Percentiles rank a stretch among this genome's conserved stretches.
These are phyloP conservation scores for Epinotia ramella DNA, from an alignment of 2,888 invertebrate species.

Conservation along the genomic window DNA sequence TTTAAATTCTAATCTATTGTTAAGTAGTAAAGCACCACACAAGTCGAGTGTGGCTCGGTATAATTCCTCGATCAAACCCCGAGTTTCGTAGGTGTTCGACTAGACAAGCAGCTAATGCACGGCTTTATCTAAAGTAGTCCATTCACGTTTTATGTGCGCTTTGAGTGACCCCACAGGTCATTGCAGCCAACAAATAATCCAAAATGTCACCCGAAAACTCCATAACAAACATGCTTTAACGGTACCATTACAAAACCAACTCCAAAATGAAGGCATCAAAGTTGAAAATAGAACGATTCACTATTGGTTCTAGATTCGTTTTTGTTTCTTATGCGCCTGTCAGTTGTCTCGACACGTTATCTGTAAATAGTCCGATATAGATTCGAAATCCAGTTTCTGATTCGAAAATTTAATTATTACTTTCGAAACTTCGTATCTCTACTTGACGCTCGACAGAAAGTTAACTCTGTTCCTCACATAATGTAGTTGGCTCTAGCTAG, in stretches of 20 bases:
- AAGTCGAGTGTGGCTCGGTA: constrained; percentile 19
- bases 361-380: constrained; percentile 42
- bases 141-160: constrained; percentile 49
- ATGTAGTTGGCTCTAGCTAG: not conserved
- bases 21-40: constrained; percentile 18
- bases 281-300: not conserved
- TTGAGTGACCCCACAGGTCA: constrained; percentile 44
- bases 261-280: not conserved
- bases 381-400: constrained; percentile 41
- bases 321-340: constrained; percentile 7
- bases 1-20: constrained; percentile 1
- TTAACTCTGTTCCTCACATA: not conserved
- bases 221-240: not conserved
- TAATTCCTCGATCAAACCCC: constrained; percentile 28
- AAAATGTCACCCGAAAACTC: constrained; percentile 41
- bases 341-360: constrained; percentile 45
- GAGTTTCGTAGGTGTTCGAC: constrained; percentile 22
- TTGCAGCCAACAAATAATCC: constrained; percentile 40
- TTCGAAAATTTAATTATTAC: constrained; percentile 12
- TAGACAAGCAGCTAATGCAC: constrained; percentile 44
- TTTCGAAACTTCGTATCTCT: not conserved
- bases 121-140: constrained; percentile 49
- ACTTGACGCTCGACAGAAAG: not conserved
- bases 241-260: not conserved
- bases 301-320: not conserved